phyloP scores from a whole-genome alignment of 2,797 vertebrate genomes.

The Calcarius lapponicus region DNA sequence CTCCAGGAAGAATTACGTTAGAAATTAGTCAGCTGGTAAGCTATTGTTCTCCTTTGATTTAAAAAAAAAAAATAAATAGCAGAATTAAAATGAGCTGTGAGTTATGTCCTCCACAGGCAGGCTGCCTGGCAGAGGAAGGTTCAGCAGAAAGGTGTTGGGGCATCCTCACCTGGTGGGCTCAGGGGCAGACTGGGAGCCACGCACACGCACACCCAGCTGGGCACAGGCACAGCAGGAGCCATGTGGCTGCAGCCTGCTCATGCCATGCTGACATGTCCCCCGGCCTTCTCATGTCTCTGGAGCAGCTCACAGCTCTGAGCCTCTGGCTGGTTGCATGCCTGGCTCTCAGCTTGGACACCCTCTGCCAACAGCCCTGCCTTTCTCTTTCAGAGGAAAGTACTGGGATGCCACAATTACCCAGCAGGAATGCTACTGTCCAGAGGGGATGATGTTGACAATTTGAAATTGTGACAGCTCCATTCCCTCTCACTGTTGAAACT shows the following conservation, averaged over 20 bases:
- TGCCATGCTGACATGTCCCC: background rate
- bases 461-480: background rate
- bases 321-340: background rate
- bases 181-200: fast-evolving
- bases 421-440: background rate
- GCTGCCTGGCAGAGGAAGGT: background rate
- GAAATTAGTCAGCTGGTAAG: background rate
- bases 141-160: background rate
- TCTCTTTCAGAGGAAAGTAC: background rate
- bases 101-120: background rate
- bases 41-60: background rate
- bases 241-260: fast-evolving
- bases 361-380: background rate
- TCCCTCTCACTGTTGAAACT: background rate
- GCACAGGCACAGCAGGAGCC: background rate
- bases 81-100: background rate
- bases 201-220: background rate
- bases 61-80: background rate
- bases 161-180: fast-evolving
- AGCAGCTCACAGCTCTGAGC: background rate
- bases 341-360: background rate
- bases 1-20: background rate
- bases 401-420: background rate
- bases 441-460: background rate
- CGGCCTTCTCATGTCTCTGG: fast-evolving